phyloP scores from a whole-genome alignment of 2,888 invertebrate species.

The Platycnemis pennipes region DNA sequence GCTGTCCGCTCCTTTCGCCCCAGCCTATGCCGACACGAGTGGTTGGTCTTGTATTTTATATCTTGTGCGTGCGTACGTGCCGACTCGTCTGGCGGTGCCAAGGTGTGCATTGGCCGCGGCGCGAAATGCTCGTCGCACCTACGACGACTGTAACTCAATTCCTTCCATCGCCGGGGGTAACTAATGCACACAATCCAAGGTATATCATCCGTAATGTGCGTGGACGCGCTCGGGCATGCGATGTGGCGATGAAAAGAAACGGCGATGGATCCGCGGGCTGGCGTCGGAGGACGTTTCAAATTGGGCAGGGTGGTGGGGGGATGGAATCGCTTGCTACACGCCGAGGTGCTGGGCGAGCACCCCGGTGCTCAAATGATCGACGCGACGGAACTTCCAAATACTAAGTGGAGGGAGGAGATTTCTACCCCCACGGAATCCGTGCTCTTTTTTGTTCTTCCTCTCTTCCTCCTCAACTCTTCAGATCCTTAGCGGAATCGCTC shows the following conservation, averaged over 20 bases:
- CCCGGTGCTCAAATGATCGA: not conserved
- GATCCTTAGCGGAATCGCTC: not conserved
- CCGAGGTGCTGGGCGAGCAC: not conserved
- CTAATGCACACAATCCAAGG: too few relatives aligned
- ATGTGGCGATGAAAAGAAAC: not conserved
- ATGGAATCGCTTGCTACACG: not conserved
- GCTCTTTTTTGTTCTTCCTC: not conserved
- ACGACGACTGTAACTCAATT: too few relatives aligned
- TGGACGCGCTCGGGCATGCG: not conserved
- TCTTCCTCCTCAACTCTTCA: not conserved
- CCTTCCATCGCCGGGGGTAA: too few relatives aligned
- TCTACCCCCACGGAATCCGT: constrained; percentile 40
- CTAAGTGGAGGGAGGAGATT: constrained; percentile 42
- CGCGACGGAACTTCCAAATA: constrained; percentile 45
- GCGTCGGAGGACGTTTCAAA: not conserved
- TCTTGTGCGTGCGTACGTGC: too few relatives aligned
- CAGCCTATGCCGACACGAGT: too few relatives aligned
- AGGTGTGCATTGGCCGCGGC: too few relatives aligned
- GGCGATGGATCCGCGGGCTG: not conserved
- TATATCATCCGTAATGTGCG: not conserved
- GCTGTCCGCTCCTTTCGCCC: too few relatives aligned
- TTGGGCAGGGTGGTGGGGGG: not conserved
- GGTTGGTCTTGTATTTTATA: too few relatives aligned
- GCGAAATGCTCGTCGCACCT: too few relatives aligned
- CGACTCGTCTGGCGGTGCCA: too few relatives aligned